Base-by-base conservation (phyloP, 2,797 vertebrate genomes). In the Microctenopoma lineatum region DNA sequence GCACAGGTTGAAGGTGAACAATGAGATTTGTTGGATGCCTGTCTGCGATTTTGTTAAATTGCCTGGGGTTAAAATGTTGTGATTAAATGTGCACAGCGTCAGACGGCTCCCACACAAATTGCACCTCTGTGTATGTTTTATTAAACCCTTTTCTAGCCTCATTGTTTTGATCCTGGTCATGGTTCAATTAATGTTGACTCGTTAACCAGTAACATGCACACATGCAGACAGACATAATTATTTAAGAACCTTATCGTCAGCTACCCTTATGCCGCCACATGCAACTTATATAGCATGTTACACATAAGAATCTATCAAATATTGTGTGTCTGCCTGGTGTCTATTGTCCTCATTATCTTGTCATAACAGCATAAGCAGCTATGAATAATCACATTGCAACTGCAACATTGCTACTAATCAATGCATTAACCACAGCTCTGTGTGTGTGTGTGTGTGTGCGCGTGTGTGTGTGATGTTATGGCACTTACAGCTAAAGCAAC, bases 301-400 rank as follows among this genome's bases (percentile, higher is more conserved):
- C 41, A 21, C 21, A 69, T 52, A 57, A 7, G 10, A 66, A 79
- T 57, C 46, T 70, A 69, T 80, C 66, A 59, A 70, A 79, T 48
- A 3, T 48, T 45, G 70, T n/a, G 47, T 25, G 44, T 57, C 59
- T 62, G 73, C 69, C 78, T 79, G 59, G 1, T 41, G 52, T 62
- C 75, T 80, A 83, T 79, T 85, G 79, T 88, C 72, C 66, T 83
- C 64, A 87, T 86, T 90, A 83, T 90, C 87, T 79, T 82, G 77
- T 74, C 79, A 79, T 16, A 54, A 45, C 86, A 87, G 80, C 80
- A 73, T 75, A 71, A 79, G 63, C 72, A 66, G 82, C 70, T 77
- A 61, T 79, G 80, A 80, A 85, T 88, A 87, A 83, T 87, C 73
- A 75, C 59, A 76, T 84, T 87, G 68, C 47, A 70, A 76, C 67